Base-by-base conservation (phyloP, 2,113 vertebrate species). In the Brachyhypopomus occidentalis region DNA sequence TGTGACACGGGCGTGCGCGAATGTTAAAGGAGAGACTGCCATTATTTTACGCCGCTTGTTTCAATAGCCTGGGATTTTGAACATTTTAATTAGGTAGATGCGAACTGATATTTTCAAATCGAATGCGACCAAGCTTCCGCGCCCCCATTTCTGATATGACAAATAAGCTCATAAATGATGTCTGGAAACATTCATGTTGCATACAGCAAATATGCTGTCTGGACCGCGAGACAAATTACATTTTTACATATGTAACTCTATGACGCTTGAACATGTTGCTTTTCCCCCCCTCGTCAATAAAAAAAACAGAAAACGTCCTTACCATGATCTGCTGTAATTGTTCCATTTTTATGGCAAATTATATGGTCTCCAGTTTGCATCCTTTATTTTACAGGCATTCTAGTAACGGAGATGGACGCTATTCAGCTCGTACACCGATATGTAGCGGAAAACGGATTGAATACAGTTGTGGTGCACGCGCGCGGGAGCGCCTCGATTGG, bases 401-500 rank as follows among this genome's bases (percentile, higher is more conserved):
- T 19, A 60, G 19, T 1, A 27, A 38, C 17, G 17, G 6, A 30
- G 36, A 76, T 8, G 16, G n/a, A 60, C 58, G 7, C 0, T 2
- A 16, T 52, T 22, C 36, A 56, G 36, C 64, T 72, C 45, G 8
- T 52, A n/a, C 23, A 48, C n/a, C 27, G 9, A n/a, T 52, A 64
- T 45, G 16, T 48, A 75, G 36, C 20, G 34, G 48, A 62, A 69
- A 59, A 84, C 6, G n/a, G 19, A 59, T 17, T 76, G 67, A 72
- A 83, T 80, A 36, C 45, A 81, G 73, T 11, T 71, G 77, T 12
- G 63, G 76, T 58, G 81, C 41, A 36, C 48, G 56, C 62, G 56
- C 59, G 78, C 36, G 82, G 56, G 45, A 48, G 78, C 72, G 72
- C 71, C 77, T 69, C 56, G 59, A 72, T 70, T 71, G 20, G 78